phyloP scores from a whole-genome alignment of 1,140 invertebrate genomes.

The Tribolium madens region DNA sequence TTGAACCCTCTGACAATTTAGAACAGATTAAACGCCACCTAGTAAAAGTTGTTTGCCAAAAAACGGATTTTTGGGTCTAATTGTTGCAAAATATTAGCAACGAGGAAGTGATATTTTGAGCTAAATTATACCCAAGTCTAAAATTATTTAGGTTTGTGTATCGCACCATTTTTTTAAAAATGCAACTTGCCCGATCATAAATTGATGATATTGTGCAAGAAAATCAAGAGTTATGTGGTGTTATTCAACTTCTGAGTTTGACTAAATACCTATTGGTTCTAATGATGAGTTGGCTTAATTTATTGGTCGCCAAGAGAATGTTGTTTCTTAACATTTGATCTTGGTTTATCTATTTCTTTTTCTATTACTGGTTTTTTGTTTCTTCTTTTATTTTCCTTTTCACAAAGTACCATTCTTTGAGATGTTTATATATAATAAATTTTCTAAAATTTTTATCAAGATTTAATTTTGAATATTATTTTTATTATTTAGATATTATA shows the following conservation, averaged over 20 bases:
- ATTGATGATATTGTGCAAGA: background rate
- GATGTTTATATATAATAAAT: too few relatives aligned
- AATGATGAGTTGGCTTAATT: background rate
- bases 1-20: background rate
- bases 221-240: background rate
- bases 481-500: too few relatives aligned
- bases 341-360: background rate
- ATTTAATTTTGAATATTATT: too few relatives aligned
- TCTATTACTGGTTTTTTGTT: background rate
- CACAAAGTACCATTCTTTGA: too few relatives aligned
- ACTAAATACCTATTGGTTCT: background rate
- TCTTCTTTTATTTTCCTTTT: too few relatives aligned
- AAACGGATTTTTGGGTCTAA: background rate
- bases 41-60: conserved; percentile 4
- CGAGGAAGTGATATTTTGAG: background rate
- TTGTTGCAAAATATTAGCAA: background rate
- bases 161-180: background rate
- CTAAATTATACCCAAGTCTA: too few relatives aligned
- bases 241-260: background rate
- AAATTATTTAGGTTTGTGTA: background rate
- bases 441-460: too few relatives aligned
- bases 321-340: background rate
- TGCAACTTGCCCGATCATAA: background rate
- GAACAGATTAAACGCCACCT: background rate
- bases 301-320: background rate